Evolutionary conservation across 2,113 vertebrate genomes (phyloP), one percentile per base, ranked within the genome.

Genomic region (Physeter macrocephalus): DNA sequence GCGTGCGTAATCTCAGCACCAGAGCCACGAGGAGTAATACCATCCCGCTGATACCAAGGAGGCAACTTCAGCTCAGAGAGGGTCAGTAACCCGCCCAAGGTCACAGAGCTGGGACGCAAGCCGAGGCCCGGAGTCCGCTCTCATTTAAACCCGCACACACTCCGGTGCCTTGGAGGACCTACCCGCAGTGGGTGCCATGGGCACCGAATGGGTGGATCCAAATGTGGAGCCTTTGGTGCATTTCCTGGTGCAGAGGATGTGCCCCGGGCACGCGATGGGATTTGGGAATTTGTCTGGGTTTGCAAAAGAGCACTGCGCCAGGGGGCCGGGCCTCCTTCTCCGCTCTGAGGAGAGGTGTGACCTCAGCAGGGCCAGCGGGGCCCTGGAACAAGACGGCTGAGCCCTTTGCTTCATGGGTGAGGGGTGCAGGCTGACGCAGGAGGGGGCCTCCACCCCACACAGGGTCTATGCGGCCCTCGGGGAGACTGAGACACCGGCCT

Each of bases 21-120:
- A 5, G 17, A 6, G 15, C 6, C 0, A 18, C 14, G 3, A 13
- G 36, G 27, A 8, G 15, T 3, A 2, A 14, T 1, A 1, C 0
- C 4, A 4, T 17, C 43, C 66, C 29, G 5, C 15, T 0, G 8
- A 49, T 1, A 13, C 72, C 6, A 2, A 34, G 46, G 61, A 36
- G n/a, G 39, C 0, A 0, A 29, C n/a, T 4, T 12, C 31, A 5
- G 46, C 61, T 31, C 92, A 90, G 71, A 85, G 62, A 91, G 59
- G 39, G 8, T 20, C 18, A 46, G 31, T 1, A 3, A 43, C 46
- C 49, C 17, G 15, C 49, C 59, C 27, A 2, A 8, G 49, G 62
- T 31, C 71, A 62, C 75, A 54, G 39, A 29, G 62, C 77, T 0
- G 6, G 36, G 27, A 13, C 1, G 29, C 25, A 13, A 54, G 66